Conservation (phyloP, 2,113 vertebrate species). For the Stigmatopora argus region DNA sequence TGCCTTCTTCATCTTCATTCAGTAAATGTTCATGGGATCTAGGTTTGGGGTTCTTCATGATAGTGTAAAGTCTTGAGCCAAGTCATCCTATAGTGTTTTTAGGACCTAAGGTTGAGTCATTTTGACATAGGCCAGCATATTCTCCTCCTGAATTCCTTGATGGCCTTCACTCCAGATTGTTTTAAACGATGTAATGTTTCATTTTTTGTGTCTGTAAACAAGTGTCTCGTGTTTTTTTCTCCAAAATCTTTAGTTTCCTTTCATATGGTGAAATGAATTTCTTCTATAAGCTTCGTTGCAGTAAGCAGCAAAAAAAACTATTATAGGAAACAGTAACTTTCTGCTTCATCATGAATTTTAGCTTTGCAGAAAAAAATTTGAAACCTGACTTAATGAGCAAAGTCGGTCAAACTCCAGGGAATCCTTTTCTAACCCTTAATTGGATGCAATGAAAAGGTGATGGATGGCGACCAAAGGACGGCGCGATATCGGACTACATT, state of each 20-base stretch:
- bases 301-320: background rate
- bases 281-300: background rate
- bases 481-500: conserved; percentile 11
- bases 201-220: background rate
- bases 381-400: background rate
- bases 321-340: background rate
- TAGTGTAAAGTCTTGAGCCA: too few species aligned
- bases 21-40: too few species aligned
- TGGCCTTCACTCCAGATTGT: background rate
- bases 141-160: background rate
- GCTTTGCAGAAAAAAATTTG: background rate
- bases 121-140: background rate
- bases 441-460: conserved; percentile 25
- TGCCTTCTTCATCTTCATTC: too few species aligned
- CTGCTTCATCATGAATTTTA: background rate
- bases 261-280: background rate
- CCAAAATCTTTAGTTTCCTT: background rate
- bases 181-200: background rate
- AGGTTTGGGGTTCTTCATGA: too few species aligned
- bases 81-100: too few species aligned
- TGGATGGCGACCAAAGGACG: conserved; percentile 37
- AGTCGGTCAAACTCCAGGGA: conserved; percentile 25
- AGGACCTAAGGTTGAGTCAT: background rate
- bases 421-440: conserved; percentile 32
- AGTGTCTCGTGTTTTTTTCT: background rate